Conservation (phyloP, 2,113 vertebrate species). For the Python bivittatus region DNA sequence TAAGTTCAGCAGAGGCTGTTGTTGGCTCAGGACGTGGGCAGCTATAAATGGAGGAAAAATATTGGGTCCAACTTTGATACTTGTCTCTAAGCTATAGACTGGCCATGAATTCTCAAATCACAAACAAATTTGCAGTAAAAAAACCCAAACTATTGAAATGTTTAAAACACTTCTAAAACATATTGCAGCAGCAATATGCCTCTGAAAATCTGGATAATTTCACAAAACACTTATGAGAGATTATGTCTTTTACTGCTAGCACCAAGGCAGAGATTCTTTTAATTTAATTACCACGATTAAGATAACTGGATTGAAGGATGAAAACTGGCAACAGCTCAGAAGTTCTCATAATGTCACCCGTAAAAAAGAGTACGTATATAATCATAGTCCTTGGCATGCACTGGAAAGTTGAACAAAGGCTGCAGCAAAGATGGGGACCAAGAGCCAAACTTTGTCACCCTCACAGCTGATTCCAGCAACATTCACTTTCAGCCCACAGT, state of each 20-base stretch:
- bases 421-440: neutral
- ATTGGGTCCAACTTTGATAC: too few species aligned
- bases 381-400: neutral
- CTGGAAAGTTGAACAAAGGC: neutral
- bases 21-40: too few species aligned
- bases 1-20: too few species aligned
- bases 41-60: too few species aligned
- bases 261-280: conserved; percentile 15
- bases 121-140: conserved; percentile 42
- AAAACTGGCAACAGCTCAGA: conserved; percentile 24
- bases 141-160: conserved; percentile 10
- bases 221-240: conserved; percentile 13
- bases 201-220: conserved; percentile 21
- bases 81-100: conserved; percentile 39
- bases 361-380: neutral
- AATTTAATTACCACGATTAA: conserved; percentile 28
- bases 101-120: conserved; percentile 37
- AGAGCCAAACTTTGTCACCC: neutral
- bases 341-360: neutral
- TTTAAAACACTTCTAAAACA: neutral
- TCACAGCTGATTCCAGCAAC: neutral
- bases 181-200: conserved; percentile 26
- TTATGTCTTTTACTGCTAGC: neutral
- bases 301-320: conserved; percentile 9
- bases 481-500: conserved; percentile 1